These are phyloP conservation scores for Cantharis rustica DNA, from an alignment of 2,888 invertebrate species.

Conservation along the genomic window DNA sequence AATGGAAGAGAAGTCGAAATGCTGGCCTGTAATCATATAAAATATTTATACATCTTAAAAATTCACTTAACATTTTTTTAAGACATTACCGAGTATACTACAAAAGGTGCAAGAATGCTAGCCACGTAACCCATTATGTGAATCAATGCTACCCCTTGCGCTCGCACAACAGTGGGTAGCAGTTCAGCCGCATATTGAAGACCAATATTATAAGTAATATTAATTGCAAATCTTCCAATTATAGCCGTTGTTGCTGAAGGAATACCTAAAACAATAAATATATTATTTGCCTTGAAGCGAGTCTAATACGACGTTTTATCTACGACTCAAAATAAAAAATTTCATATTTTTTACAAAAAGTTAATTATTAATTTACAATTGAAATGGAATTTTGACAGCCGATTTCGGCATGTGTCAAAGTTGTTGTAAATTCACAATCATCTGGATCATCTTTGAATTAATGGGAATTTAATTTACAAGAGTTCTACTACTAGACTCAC, in stretches of 20 bases:
- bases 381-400: too few species aligned
- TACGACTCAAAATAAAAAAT: too few species aligned
- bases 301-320: too few species aligned
- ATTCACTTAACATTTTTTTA: background rate
- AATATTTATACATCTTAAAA: background rate
- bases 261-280: constrained; percentile 59
- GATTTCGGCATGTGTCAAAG: too few species aligned
- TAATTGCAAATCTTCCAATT: constrained; percentile 82
- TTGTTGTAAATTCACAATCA: too few species aligned
- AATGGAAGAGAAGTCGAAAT: constrained; percentile 75
- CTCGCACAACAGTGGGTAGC: constrained; percentile 83
- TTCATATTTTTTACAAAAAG: too few species aligned
- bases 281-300: too few species aligned
- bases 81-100: constrained; percentile 75
- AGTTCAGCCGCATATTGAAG: constrained; percentile 88
- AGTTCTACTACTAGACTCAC: too few species aligned
- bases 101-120: constrained; percentile 81
- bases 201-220: constrained; percentile 89
- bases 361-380: too few species aligned
- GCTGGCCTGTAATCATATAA: constrained; percentile 62
- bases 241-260: constrained; percentile 80
- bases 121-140: constrained; percentile 89
- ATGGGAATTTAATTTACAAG: too few species aligned
- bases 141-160: constrained; percentile 84
- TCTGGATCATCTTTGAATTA: too few species aligned